Conservation (phyloP, 2,113 vertebrate genomes). For the Amia ocellicauda region DNA sequence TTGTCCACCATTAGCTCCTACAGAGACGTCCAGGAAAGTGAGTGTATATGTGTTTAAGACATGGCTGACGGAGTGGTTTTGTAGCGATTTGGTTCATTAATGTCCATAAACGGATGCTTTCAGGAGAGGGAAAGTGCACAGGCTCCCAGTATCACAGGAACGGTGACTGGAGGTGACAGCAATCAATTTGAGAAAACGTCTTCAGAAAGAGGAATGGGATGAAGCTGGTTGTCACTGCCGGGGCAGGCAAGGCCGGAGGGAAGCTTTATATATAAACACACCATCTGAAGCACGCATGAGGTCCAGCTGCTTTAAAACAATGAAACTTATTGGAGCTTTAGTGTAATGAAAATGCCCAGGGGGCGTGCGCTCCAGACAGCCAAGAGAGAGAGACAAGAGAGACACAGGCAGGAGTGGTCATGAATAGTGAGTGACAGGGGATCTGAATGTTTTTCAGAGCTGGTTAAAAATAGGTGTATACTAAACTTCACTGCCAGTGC, state of each 20-base stretch:
- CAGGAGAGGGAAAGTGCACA: not conserved
- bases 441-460: not conserved
- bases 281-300: not conserved
- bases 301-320: not conserved
- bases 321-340: not conserved
- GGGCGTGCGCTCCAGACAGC: not conserved
- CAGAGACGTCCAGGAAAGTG: not conserved
- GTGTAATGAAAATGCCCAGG: not conserved
- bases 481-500: no score
- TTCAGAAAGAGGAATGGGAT: not conserved
- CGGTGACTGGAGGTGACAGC: not conserved
- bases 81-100: not conserved
- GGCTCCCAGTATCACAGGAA: not conserved
- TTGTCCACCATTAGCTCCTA: not conserved
- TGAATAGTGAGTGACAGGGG: not conserved
- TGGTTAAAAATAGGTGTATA: no score
- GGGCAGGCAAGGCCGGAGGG: not conserved
- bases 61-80: not conserved
- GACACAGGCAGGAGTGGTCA: not conserved
- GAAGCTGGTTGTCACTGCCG: not conserved
- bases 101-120: not conserved
- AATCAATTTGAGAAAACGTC: not conserved
- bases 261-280: conserved; percentile 4
- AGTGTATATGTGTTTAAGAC: not conserved
- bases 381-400: not conserved